These are phyloP conservation scores for Pinna nobilis DNA, from an alignment of 1,140 invertebrate genomes.

Conservation along the genomic window DNA sequence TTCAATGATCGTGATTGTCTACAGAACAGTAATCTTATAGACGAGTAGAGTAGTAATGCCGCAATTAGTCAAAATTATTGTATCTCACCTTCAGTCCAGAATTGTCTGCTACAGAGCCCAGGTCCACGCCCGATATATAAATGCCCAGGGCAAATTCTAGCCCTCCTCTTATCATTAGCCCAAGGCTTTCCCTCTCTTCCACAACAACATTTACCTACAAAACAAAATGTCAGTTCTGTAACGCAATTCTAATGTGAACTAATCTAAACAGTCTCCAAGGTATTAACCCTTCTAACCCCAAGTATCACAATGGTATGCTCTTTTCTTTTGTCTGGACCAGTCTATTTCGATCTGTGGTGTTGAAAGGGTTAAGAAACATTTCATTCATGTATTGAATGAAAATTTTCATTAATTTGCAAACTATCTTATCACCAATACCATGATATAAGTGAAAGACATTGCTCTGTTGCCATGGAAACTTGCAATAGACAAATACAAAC, in stretches of 20 bases:
- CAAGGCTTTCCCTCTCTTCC: constrained; percentile 91
- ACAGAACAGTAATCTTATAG: too few species aligned
- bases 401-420: not conserved
- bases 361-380: too few species aligned
- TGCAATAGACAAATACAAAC: too few species aligned
- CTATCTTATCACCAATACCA: not conserved
- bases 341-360: too few species aligned
- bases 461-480: too few species aligned
- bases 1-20: too few species aligned
- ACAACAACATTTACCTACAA: constrained; percentile 79
- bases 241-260: not conserved
- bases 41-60: too few species aligned
- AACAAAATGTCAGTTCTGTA: too few species aligned
- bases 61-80: not conserved
- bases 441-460: not conserved
- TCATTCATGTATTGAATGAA: not conserved
- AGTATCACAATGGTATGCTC: too few species aligned
- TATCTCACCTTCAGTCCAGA: constrained; percentile 89
- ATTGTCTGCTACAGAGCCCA: constrained; percentile 91
- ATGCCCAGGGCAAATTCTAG: constrained; percentile 95
- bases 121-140: constrained; percentile 95
- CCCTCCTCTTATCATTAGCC: constrained; percentile 94
- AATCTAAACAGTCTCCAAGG: not conserved
- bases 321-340: too few species aligned
- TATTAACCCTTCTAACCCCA: too few species aligned